Evolutionary conservation across 2,113 vertebrate genomes (phyloP).

Genomic region (Oryzias celebensis): DNA sequence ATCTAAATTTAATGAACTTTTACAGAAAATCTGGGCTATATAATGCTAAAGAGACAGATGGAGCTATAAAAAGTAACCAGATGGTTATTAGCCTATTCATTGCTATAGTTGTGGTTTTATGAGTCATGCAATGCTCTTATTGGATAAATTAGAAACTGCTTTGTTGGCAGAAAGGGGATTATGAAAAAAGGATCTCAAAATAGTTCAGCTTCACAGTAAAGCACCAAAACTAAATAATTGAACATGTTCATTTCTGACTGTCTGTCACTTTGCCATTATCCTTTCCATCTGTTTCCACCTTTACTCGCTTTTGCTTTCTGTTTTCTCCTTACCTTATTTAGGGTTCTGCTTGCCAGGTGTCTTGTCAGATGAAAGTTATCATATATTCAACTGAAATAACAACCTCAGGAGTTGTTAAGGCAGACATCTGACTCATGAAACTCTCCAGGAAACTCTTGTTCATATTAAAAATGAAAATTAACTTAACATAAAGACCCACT

Average conservation of each 20-base stretch:
- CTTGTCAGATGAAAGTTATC: no score
- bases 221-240: constrained; percentile 44
- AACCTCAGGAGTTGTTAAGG: no score
- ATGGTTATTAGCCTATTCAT: constrained; percentile 59
- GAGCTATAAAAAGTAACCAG: constrained; percentile 32
- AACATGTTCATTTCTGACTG: constrained; percentile 28
- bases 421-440: no score
- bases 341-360: not conserved
- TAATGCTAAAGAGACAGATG: constrained; percentile 32
- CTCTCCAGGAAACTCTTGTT: no score
- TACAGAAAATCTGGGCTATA: constrained; percentile 21
- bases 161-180: constrained; percentile 60
- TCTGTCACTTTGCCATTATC: not conserved
- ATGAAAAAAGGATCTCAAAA: constrained; percentile 59
- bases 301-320: not conserved
- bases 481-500: no score
- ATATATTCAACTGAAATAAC: no score
- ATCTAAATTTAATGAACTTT: constrained; percentile 23
- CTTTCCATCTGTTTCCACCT: constrained; percentile 2
- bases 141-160: constrained; percentile 65
- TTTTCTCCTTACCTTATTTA: not conserved
- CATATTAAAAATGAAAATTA: no score
- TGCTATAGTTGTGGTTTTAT: constrained; percentile 61
- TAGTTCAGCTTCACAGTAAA: constrained; percentile 47
- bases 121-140: constrained; percentile 46